Evolutionary conservation across 2,113 vertebrate genomes (phyloP).

Genomic region (Brevimyrus niger): DNA sequence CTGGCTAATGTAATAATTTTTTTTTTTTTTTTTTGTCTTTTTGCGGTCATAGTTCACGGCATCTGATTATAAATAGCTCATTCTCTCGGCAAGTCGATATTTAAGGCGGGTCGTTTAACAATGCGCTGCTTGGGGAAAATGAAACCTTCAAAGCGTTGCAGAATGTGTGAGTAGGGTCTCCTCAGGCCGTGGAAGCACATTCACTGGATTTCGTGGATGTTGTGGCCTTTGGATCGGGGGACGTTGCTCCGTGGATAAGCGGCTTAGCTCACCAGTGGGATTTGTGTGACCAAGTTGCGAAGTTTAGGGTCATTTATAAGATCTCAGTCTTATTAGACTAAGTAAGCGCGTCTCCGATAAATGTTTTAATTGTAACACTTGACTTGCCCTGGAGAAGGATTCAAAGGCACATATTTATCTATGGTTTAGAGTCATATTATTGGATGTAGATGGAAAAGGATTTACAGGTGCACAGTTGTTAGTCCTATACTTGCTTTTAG

Average conservation of each 20-base stretch:
- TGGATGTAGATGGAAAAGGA: background rate
- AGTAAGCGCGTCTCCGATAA: background rate
- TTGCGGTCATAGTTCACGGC: background rate
- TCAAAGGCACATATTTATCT: background rate
- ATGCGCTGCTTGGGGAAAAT: background rate
- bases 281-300: background rate
- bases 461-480: background rate
- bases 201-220: background rate
- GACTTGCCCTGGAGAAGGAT: background rate
- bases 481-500: background rate
- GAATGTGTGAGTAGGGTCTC: background rate
- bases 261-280: background rate
- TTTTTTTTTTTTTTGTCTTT: background rate
- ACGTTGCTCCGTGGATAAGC: background rate
- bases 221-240: background rate
- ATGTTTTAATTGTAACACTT: background rate
- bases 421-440: background rate
- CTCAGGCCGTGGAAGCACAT: background rate
- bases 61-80: background rate
- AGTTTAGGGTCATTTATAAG: background rate
- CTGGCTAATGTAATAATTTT: background rate
- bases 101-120: background rate
- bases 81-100: background rate
- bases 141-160: background rate
- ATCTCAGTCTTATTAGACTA: background rate